phyloP scores from a whole-genome alignment of 2,113 vertebrate genomes.

The Numenius arquata region DNA sequence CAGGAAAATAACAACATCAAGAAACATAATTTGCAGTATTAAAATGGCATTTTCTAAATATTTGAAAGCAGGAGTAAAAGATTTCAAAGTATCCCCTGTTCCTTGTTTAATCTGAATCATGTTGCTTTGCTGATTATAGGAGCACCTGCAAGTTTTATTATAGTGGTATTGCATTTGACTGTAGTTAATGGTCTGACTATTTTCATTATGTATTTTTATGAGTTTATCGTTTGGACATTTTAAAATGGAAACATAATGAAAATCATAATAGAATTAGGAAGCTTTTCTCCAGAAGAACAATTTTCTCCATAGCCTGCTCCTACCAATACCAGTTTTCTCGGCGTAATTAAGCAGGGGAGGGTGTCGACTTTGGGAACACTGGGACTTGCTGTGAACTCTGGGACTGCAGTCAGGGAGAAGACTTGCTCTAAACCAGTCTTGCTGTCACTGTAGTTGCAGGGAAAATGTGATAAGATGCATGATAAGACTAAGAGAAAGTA shows the following conservation, averaged over 20 bases:
- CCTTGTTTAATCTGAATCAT: not conserved
- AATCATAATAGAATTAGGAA: slow-evolving; percentile 55
- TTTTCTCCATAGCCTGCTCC: not conserved
- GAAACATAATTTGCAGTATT: slow-evolving; percentile 5
- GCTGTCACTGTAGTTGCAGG: not conserved
- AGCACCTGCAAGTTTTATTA: not conserved
- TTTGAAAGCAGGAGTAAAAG: not conserved
- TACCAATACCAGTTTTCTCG: not conserved
- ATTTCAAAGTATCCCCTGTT: not conserved
- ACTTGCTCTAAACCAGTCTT: not conserved
- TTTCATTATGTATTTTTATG: slow-evolving; percentile 60
- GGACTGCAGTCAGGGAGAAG: not conserved
- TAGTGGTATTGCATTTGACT: not conserved
- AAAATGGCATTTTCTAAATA: slow-evolving; percentile 14
- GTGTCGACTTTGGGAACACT: not conserved
- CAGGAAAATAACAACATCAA: not conserved
- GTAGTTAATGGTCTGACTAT: slow-evolving; percentile 40
- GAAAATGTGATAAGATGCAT: not conserved
- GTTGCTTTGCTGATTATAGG: not conserved
- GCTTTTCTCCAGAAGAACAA: slow-evolving; percentile 41
- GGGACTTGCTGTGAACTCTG: not conserved
- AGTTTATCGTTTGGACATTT: slow-evolving; percentile 62
- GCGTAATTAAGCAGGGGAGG: not conserved
- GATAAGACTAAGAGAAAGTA: not conserved
- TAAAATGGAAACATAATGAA: slow-evolving; percentile 59